phyloP scores from a whole-genome alignment of 37 sponge, comb jelly and placozoan species.

The Aplysina aerophoba region DNA sequence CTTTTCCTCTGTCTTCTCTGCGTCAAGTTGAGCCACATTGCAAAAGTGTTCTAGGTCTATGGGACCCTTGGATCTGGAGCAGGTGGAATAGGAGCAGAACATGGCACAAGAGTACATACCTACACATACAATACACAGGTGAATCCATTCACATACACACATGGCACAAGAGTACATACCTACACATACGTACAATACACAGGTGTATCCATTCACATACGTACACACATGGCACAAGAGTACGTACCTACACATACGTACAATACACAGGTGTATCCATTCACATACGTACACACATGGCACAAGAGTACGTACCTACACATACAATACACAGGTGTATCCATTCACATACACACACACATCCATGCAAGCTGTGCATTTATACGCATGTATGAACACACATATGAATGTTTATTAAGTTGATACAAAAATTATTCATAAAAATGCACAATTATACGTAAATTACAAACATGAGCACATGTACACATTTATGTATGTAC shows the following conservation, averaged over 20 bases:
- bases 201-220: background rate
- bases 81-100: too few species aligned
- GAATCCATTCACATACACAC: too few species aligned
- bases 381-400: background rate
- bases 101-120: too few species aligned
- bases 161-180: background rate
- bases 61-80: conserved; percentile 64
- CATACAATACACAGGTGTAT: too few species aligned
- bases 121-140: too few species aligned
- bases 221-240: too few species aligned
- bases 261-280: background rate
- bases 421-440: background rate
- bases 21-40: conserved; percentile 72
- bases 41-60: conserved; percentile 84
- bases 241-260: conserved; percentile 9
- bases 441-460: background rate
- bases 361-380: too few species aligned
- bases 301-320: too few species aligned
- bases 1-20: conserved; percentile 84
- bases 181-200: background rate
- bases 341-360: background rate
- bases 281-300: background rate
- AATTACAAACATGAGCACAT: conserved; percentile 15
- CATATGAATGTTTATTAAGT: too few species aligned
- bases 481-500: background rate